Conservation (phyloP, 2,113 vertebrate genomes). For the Larimichthys polyactis region DNA sequence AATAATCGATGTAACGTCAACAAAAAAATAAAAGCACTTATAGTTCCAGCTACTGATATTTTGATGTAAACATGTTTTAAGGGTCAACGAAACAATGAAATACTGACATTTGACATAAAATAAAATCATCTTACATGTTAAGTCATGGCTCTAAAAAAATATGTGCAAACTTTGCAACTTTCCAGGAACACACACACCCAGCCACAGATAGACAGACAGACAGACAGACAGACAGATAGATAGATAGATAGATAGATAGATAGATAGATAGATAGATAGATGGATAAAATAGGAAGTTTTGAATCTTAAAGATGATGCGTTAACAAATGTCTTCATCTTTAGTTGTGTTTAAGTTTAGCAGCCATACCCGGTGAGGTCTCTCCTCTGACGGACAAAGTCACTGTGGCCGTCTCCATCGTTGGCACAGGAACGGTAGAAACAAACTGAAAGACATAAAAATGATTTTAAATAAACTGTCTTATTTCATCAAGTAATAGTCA, state of each 20-base stretch:
- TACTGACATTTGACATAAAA: not conserved
- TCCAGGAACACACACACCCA: not conserved
- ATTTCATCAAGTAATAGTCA: not conserved
- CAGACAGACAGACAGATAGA: not conserved
- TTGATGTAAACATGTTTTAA: not conserved
- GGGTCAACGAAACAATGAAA: not conserved
- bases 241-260: not conserved
- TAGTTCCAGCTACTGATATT: not conserved
- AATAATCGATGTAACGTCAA: not conserved
- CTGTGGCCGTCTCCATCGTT: constrained; percentile 88
- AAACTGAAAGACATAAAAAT: constrained; percentile 27
- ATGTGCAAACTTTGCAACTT: not conserved
- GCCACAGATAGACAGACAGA: not conserved
- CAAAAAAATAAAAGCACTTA: not conserved
- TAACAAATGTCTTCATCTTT: not conserved
- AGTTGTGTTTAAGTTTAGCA: not conserved
- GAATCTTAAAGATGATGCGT: not conserved
- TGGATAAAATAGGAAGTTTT: not conserved
- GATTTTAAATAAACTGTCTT: not conserved
- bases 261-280: not conserved
- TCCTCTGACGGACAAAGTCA: constrained; percentile 90
- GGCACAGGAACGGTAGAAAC: not conserved
- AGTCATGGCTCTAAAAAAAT: not conserved
- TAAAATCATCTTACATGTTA: not conserved
- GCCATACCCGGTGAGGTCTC: constrained; percentile 88